Conservation (phyloP, 2,888 invertebrate species). For the Noctuana brunneofusca region DNA sequence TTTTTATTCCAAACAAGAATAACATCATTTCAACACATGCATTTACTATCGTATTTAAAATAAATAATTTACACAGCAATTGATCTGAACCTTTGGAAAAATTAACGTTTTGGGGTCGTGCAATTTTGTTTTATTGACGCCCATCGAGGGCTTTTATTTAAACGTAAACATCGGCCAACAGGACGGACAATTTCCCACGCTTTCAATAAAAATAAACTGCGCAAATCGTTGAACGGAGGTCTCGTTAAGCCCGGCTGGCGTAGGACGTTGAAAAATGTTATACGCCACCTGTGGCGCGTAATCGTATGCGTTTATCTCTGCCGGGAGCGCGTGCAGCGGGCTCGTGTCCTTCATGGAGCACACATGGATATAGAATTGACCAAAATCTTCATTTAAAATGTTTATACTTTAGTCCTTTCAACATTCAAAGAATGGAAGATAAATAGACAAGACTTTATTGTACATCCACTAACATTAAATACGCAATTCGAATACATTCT, state of each 20-base stretch:
- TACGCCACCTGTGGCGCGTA: constrained; percentile 81
- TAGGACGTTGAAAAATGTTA: constrained; percentile 80
- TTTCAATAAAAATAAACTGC: constrained; percentile 73
- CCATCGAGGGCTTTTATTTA: constrained; percentile 23
- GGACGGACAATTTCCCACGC: constrained; percentile 54
- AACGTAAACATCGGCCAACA: constrained; percentile 27
- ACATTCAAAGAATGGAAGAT: too few relatives aligned
- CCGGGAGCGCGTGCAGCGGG: constrained; percentile 63
- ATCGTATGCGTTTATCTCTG: constrained; percentile 81
- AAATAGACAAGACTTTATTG: too few relatives aligned
- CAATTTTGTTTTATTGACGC: constrained; percentile 23
- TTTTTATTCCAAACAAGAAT: too few relatives aligned
- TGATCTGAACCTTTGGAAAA: not conserved
- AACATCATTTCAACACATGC: too few relatives aligned
- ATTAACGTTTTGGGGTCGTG: constrained; percentile 1
- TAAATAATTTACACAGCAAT: not conserved
- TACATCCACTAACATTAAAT: too few relatives aligned
- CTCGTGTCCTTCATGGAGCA: constrained; percentile 45
- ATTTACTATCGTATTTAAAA: not conserved
- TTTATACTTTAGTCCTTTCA: not conserved
- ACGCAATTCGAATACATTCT: not conserved
- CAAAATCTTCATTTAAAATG: not conserved
- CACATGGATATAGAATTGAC: constrained; percentile 53
- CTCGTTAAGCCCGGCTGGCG: constrained; percentile 64
- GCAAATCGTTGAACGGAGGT: constrained; percentile 63